Conservation (phyloP, 2,888 invertebrate genomes). For the Sussaba pulchella region DNA sequence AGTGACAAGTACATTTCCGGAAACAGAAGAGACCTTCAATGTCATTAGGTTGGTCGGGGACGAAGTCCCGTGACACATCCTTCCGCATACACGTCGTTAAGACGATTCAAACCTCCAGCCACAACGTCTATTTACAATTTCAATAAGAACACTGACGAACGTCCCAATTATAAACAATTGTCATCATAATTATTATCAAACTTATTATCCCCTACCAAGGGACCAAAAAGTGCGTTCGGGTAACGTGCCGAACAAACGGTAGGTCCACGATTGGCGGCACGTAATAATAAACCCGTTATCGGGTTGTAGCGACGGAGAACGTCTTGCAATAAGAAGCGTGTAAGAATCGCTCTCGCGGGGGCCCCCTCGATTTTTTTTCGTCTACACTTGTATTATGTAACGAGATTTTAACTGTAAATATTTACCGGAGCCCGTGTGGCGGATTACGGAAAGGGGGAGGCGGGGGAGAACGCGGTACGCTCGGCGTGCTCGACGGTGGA, state of each 20-base stretch:
- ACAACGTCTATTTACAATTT: neutral
- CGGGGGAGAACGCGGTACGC: conserved; percentile 34
- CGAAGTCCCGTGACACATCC: neutral
- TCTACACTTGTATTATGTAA: conserved; percentile 78
- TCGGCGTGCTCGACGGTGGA: conserved; percentile 42
- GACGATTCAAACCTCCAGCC: neutral
- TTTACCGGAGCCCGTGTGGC: conserved; percentile 75
- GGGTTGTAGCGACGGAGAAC: conserved; percentile 60
- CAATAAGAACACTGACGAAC: too few species aligned
- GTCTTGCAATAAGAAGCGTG: conserved; percentile 44
- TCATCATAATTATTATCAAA: too few species aligned
- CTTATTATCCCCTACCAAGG: neutral
- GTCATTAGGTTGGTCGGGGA: conserved; percentile 15
- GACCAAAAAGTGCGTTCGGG: conserved; percentile 43
- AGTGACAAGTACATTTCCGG: conserved; percentile 5
- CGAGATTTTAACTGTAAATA: conserved; percentile 81
- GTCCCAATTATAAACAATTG: too few species aligned
- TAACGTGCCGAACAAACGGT: conserved; percentile 42
- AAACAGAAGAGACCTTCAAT: conserved; percentile 3
- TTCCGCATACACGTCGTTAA: conserved; percentile 1
- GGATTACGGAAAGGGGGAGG: conserved; percentile 36
- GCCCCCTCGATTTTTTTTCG: conserved; percentile 66
- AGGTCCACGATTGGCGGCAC: conserved; percentile 57
- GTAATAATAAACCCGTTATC: conserved; percentile 73
- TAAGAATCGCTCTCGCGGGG: conserved; percentile 61